Evolutionary conservation across 2,113 vertebrate species (phyloP), one percentile per base, ranked within the genome.

Genomic region (Protomyctophum bolini): DNA sequence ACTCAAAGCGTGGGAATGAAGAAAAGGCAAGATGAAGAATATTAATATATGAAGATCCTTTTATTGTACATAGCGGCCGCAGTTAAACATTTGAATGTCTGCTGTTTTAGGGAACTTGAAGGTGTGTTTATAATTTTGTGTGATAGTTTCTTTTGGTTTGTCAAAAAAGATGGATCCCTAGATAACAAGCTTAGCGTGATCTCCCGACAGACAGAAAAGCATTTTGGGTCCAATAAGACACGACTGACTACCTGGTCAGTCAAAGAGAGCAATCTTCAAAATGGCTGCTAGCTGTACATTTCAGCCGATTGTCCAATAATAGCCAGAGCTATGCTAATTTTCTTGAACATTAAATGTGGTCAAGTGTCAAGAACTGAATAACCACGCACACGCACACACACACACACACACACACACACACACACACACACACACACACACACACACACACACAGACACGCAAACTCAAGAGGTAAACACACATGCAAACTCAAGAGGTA

Each of bases 11-110:
- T 61, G 63, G 61, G 68, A 63, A 58, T 2, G 48, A 58, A 76
- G 67, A 12, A 33, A 7, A 10, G 67, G 14, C 80, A 54, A 83
- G 76, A 82, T 72, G 84, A 79, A 83, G 83, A 88, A 60, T 82
- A 87, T 89, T 90, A 91, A 91, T 93, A 92, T 92, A 92, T 93
- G 83, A 88, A 92, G 85, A 89, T 89, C 72, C 82, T 86, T 92
- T 80, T 92, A 90, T 93, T 92, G 91, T 93, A 93, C 63, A 91
- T 87, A 91, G 79, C 68, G 70, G 81, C 68, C 77, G 68, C 79
- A 63, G 79, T 80, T 86, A 84, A 83, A 82, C 33, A 70, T 33
- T 14, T 81, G 90, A 92, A 91, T 88, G 89, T 86, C 86, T 89
- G 83, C 77, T 73, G 86, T 85, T 81, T 85, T 84, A 84, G 81